phyloP scores from a whole-genome alignment of 2,797 vertebrate genomes.

The Tauraco hartlaubi region DNA sequence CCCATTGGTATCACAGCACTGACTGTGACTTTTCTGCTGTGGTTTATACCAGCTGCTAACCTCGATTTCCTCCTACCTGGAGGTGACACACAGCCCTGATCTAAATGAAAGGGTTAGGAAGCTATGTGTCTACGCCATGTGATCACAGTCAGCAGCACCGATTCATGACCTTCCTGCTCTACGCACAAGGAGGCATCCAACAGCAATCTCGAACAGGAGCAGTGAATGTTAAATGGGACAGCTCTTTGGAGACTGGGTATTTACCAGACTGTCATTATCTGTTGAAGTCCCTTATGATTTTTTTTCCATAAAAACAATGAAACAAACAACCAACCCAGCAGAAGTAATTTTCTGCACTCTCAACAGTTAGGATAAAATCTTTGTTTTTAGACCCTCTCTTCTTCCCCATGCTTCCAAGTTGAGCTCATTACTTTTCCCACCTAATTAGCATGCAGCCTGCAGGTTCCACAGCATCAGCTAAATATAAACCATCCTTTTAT shows the following conservation, averaged over 20 bases:
- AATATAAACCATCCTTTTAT: conserved; percentile 65
- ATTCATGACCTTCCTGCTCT: neutral
- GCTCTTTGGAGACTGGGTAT: neutral
- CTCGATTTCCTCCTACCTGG: neutral
- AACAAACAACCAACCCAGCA: neutral
- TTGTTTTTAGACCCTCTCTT: neutral
- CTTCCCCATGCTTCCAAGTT: neutral
- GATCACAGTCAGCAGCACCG: neutral
- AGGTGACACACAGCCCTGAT: neutral
- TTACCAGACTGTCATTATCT: neutral
- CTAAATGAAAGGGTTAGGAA: neutral
- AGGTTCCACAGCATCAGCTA: conserved; percentile 53
- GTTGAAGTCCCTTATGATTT: neutral
- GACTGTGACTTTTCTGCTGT: neutral
- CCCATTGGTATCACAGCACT: rapidly evolving
- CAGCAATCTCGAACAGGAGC: rapidly evolving
- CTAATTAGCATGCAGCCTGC: conserved; percentile 61
- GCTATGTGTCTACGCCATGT: neutral
- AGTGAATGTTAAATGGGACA: neutral
- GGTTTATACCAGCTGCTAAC: neutral
- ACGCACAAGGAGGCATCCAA: neutral
- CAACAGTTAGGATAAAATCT: conserved; percentile 37
- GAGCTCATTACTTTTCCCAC: conserved; percentile 4
- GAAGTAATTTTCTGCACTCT: conserved; percentile 13
- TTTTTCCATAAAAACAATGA: neutral